Percentiles rank a stretch among this genome's conserved stretches.
Evolutionary conservation across 2,888 invertebrate species (phyloP).

Genomic region (Loripinus fragilis): DNA sequence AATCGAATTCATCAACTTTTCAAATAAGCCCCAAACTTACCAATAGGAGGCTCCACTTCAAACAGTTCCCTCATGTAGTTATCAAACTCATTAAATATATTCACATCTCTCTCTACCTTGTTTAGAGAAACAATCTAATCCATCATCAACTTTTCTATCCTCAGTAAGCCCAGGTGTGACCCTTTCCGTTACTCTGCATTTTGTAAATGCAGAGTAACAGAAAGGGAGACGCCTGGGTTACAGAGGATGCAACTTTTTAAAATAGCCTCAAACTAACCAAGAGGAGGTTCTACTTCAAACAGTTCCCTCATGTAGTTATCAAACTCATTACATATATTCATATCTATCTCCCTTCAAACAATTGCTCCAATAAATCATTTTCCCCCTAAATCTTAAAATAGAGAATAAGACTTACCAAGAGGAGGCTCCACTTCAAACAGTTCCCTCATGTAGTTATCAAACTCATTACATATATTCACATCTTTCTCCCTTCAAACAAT

Average conservation of each 20-base stretch:
- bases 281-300: slow-evolving; percentile 82
- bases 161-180: no score
- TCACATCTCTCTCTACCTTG: slow-evolving; percentile 66
- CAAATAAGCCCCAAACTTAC: no score
- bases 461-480: slow-evolving; percentile 81
- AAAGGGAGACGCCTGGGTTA: no score
- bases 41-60: slow-evolving; percentile 82
- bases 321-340: slow-evolving; percentile 82
- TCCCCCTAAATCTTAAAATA: no score
- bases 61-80: slow-evolving; percentile 82
- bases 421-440: slow-evolving; percentile 82
- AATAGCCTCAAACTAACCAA: no score
- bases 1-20: no score
- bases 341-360: slow-evolving; percentile 63
- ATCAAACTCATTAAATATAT: slow-evolving; percentile 83
- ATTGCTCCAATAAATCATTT: no score
- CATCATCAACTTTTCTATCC: no score
- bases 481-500: slow-evolving; percentile 63
- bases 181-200: no score
- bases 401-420: slow-evolving; percentile 77
- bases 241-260: no score
- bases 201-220: no score
- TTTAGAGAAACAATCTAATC: no score
- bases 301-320: slow-evolving; percentile 82
- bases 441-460: slow-evolving; percentile 82